Evolutionary conservation across 2,888 invertebrate genomes (phyloP).

Genomic region (Iphiclides podalirius): DNA sequence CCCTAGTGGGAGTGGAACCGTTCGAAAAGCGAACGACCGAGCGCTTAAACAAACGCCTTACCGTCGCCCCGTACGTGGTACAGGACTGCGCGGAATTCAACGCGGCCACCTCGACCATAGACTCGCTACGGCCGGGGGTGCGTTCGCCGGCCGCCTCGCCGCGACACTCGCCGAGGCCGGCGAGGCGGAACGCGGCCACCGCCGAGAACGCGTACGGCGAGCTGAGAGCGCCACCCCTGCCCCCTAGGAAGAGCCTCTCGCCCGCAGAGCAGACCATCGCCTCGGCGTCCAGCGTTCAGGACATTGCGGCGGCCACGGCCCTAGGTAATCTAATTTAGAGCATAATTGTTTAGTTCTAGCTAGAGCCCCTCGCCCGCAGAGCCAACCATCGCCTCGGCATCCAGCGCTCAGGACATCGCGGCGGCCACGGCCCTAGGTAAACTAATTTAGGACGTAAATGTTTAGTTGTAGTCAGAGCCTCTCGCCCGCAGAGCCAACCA

Average conservation of each 20-base stretch:
- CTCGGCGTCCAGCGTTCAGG: slow-evolving; percentile 66
- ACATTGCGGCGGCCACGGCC: slow-evolving; percentile 55
- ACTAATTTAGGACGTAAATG: no score
- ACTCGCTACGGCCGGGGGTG: slow-evolving; percentile 67
- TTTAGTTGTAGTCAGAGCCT: slow-evolving; percentile 75
- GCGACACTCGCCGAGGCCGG: slow-evolving; percentile 58
- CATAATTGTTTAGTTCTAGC: slow-evolving; percentile 52
- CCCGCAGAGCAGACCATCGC: slow-evolving; percentile 59
- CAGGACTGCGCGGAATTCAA: slow-evolving; percentile 83
- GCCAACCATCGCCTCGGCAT: slow-evolving; percentile 51
- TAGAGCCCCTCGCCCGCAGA: slow-evolving; percentile 77
- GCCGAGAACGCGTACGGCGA: slow-evolving; percentile 69
- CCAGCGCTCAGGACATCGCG: slow-evolving; percentile 67
- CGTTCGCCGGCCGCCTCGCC: slow-evolving; percentile 81
- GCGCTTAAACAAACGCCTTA: no score
- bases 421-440: slow-evolving; percentile 51
- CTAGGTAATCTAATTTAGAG: no score
- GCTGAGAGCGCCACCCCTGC: slow-evolving; percentile 71
- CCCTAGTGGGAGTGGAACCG: no score
- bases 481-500: slow-evolving; percentile 59
- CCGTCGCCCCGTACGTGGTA: no score
- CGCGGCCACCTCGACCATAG: slow-evolving; percentile 82
- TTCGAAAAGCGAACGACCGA: no score
- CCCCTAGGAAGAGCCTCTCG: slow-evolving; percentile 79
- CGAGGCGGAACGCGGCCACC: slow-evolving; percentile 27